These are phyloP conservation scores for Porites rus DNA, from an alignment of 92 coral and sea anemone genomes.

Conservation along the genomic window DNA sequence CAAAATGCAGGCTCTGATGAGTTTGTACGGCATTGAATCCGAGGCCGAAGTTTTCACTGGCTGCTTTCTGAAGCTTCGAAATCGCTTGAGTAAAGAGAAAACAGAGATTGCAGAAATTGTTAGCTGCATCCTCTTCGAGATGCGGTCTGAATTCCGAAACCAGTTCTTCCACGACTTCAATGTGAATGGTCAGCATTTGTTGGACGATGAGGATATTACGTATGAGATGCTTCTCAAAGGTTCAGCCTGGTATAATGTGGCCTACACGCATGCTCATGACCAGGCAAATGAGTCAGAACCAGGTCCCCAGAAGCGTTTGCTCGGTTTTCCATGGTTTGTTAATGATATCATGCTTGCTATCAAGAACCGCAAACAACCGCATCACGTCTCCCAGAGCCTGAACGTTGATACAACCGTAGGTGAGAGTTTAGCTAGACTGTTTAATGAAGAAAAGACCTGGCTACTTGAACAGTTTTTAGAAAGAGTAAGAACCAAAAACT, in stretches of 20 bases:
- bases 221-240: conserved; percentile 82
- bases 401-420: conserved; percentile 39
- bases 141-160: conserved; percentile 69
- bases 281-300: neutral
- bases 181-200: conserved; percentile 53
- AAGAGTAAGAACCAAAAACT: conserved; percentile 63
- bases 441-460: conserved; percentile 61
- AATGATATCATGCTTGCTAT: conserved; percentile 89
- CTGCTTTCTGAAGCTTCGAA: conserved; percentile 85
- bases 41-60: conserved; percentile 94
- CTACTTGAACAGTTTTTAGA: conserved; percentile 67
- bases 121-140: conserved; percentile 49
- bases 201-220: conserved; percentile 28
- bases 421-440: conserved; percentile 52
- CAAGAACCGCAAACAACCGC: conserved; percentile 18
- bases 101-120: conserved; percentile 87
- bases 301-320: conserved; percentile 37
- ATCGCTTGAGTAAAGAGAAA: conserved; percentile 87
- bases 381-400: neutral
- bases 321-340: conserved; percentile 98
- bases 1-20: conserved; percentile 74
- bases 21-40: conserved; percentile 84
- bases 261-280: conserved; percentile 60
- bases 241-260: conserved; percentile 91
- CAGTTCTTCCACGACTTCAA: conserved; percentile 84